phyloP scores from a whole-genome alignment of 2,888 invertebrate species.

The Iselma pallidipennis region DNA sequence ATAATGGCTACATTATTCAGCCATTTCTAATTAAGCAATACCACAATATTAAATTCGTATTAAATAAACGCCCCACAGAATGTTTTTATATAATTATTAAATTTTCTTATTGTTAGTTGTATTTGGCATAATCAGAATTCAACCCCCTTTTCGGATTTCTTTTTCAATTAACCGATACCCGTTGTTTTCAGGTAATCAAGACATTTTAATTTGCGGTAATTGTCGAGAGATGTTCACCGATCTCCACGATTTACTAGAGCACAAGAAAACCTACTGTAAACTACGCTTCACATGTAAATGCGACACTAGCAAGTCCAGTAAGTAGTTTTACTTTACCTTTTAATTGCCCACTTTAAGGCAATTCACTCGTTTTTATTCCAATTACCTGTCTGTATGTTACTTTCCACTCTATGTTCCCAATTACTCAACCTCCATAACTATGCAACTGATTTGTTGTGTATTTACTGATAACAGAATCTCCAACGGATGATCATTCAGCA shows the following conservation, averaged over 20 bases:
- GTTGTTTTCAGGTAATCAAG: conserved; percentile 65
- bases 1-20: not conserved
- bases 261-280: conserved; percentile 74
- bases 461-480: conserved; percentile 43
- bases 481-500: conserved; percentile 49
- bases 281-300: conserved; percentile 73
- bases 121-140: too few species aligned
- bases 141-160: too few species aligned
- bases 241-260: conserved; percentile 70
- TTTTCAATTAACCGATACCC: not conserved
- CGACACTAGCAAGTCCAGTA: conserved; percentile 63
- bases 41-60: too few species aligned
- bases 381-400: conserved; percentile 5
- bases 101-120: too few species aligned
- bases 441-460: not conserved
- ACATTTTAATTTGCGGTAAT: conserved; percentile 76
- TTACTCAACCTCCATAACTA: conserved; percentile 11
- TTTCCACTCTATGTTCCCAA: conserved; percentile 15
- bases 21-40: not conserved
- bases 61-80: too few species aligned
- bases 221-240: conserved; percentile 75
- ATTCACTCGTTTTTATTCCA: conserved; percentile 14
- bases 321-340: conserved; percentile 40
- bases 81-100: too few species aligned
- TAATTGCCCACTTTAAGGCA: conserved; percentile 26